These are phyloP conservation scores for Camponotus floridanus DNA, from an alignment of 1,140 invertebrate genomes.

Conservation along the genomic window DNA sequence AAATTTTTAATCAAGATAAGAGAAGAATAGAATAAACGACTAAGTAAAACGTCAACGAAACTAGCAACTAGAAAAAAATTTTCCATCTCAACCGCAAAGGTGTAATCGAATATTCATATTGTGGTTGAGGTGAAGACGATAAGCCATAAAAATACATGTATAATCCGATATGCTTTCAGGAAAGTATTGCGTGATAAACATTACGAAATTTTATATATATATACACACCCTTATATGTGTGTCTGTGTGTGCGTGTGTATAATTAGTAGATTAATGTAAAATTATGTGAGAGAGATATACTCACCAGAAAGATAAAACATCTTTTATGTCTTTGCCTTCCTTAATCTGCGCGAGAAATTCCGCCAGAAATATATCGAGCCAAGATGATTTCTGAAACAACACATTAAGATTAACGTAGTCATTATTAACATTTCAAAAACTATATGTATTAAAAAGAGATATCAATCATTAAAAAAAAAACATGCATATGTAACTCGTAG, in stretches of 20 bases:
- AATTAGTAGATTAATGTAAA: conserved; percentile 4
- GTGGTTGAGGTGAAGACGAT: conserved; percentile 34
- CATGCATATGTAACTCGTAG: background rate
- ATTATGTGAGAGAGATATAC: conserved; percentile 42
- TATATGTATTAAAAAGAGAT: background rate
- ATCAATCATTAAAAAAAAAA: background rate
- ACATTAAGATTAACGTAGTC: conserved; percentile 44
- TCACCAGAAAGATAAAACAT: conserved; percentile 89
- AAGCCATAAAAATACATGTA: background rate
- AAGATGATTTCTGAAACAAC: conserved; percentile 88
- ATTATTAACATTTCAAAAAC: background rate
- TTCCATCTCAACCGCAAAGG: conserved; percentile 41
- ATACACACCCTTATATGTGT: too few species aligned
- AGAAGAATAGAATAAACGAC: background rate
- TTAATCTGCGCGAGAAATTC: conserved; percentile 88
- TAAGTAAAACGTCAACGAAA: background rate
- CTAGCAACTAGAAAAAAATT: conserved; percentile 9
- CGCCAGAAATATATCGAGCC: conserved; percentile 89
- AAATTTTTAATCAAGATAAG: background rate
- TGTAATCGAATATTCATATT: conserved; percentile 62
- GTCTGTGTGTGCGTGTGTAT: too few species aligned
- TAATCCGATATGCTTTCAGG: conserved; percentile 12
- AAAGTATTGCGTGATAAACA: conserved; percentile 2
- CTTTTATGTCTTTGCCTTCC: conserved; percentile 87
- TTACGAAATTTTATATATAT: background rate